A percentile compares a stretch with the other conserved stretches of the same genome.
Conservation (phyloP, 2,797 vertebrate genomes). For the Valencia hispanica region DNA sequence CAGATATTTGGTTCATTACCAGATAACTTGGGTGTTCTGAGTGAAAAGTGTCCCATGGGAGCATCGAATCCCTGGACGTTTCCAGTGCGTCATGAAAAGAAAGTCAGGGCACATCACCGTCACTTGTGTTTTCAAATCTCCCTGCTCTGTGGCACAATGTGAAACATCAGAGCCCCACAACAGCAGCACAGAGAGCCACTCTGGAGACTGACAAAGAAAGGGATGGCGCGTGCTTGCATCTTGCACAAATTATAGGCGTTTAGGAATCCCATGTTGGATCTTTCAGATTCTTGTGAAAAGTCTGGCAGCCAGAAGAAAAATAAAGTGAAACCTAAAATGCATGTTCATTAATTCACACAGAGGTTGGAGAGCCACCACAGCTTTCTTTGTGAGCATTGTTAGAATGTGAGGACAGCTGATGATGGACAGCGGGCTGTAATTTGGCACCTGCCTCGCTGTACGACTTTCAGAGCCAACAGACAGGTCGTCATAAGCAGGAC, state of each 20-base stretch:
- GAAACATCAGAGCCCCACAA: slow-evolving; percentile 70
- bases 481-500: slow-evolving; percentile 29
- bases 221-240: slow-evolving; percentile 49
- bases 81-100: slow-evolving; percentile 69
- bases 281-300: slow-evolving; percentile 52
- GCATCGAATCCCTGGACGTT: slow-evolving; percentile 65
- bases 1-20: slow-evolving; percentile 50
- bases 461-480: slow-evolving; percentile 29
- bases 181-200: slow-evolving; percentile 56
- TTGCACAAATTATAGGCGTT: slow-evolving; percentile 61
- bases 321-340: slow-evolving; percentile 42
- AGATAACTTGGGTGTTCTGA: slow-evolving; percentile 61
- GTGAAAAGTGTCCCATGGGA: slow-evolving; percentile 71
- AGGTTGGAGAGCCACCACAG: slow-evolving; percentile 17
- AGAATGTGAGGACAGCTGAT: slow-evolving; percentile 47
- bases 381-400: slow-evolving; percentile 23
- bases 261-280: slow-evolving; percentile 46
- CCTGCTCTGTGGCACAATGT: slow-evolving; percentile 63
- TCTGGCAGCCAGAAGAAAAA: slow-evolving; percentile 44
- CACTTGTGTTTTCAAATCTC: slow-evolving; percentile 72
- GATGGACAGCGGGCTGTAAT: slow-evolving; percentile 53
- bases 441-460: slow-evolving; percentile 48
- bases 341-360: slow-evolving; percentile 35
- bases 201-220: slow-evolving; percentile 51
- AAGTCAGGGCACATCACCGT: slow-evolving; percentile 76